Conservation (phyloP, 2,888 invertebrate genomes). For the Onchidella celtica region DNA sequence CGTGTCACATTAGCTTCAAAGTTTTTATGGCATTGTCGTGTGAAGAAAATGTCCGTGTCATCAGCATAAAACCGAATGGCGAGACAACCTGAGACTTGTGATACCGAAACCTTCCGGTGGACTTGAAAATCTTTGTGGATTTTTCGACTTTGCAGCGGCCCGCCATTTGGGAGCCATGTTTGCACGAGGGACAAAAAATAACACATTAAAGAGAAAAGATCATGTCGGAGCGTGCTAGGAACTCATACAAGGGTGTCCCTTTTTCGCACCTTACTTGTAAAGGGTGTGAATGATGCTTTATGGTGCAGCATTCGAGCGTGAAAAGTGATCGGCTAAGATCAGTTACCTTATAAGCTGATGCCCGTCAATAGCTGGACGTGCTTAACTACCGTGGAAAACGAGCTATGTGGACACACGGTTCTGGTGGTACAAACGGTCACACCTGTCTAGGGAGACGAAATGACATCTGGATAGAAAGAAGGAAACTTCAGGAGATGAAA, state of each 20-base stretch:
- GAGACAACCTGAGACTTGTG: too few species aligned
- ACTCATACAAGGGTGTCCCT: not conserved
- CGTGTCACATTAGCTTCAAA: too few species aligned
- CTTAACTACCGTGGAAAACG: conserved; percentile 24
- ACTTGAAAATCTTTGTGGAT: not conserved
- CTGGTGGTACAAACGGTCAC: not conserved
- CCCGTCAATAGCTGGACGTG: conserved; percentile 7
- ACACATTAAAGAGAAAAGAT: conserved; percentile 31
- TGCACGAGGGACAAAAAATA: not conserved
- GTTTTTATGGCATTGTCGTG: too few species aligned
- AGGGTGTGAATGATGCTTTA: conserved; percentile 11
- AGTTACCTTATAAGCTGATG: conserved; percentile 16
- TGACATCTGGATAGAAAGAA: not conserved
- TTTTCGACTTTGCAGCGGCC: conserved; percentile 21
- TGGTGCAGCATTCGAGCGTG: not conserved
- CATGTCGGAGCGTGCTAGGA: conserved; percentile 24
- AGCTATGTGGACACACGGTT: not conserved
- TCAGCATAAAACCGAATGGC: not conserved
- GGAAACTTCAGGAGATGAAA: not conserved
- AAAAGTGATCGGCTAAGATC: conserved; percentile 4
- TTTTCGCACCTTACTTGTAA: conserved; percentile 27
- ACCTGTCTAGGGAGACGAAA: not conserved
- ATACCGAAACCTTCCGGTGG: conserved; percentile 1
- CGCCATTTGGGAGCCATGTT: conserved; percentile 27
- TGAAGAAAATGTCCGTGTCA: not conserved